phyloP scores from a whole-genome alignment of 2,797 vertebrate species.

The Rhadinocentrus ornatus region DNA sequence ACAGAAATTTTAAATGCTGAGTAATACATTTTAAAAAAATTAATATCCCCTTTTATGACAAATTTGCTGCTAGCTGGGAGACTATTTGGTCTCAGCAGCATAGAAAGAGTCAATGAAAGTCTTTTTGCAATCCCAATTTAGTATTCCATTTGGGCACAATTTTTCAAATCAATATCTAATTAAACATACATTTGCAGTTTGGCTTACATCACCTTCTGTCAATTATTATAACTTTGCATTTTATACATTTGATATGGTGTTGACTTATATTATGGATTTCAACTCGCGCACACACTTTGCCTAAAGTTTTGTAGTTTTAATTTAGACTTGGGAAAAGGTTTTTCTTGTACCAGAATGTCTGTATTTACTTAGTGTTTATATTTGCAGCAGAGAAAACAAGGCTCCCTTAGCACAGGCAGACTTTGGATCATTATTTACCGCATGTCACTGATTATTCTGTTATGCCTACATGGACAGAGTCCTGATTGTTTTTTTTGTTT shows the following conservation, averaged over 20 bases:
- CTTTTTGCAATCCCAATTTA: slow-evolving; percentile 45
- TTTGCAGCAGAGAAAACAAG: not conserved
- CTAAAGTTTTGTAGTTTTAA: not conserved
- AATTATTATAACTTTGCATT: slow-evolving; percentile 16
- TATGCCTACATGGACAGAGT: slow-evolving; percentile 23
- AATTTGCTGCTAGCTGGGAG: not conserved
- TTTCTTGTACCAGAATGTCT: too few species aligned
- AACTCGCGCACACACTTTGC: not conserved
- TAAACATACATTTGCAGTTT: slow-evolving; percentile 46
- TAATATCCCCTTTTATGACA: slow-evolving; percentile 23
- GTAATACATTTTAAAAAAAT: slow-evolving; percentile 10
- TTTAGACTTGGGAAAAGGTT: not conserved
- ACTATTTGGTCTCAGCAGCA: too few species aligned
- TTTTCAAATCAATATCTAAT: slow-evolving; percentile 54
- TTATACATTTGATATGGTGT: slow-evolving; percentile 10
- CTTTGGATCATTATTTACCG: slow-evolving; percentile 35
- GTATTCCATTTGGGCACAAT: slow-evolving; percentile 44
- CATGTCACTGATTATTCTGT: slow-evolving; percentile 33
- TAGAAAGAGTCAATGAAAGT: too few species aligned
- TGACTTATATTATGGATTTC: not conserved
- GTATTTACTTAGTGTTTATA: slow-evolving; percentile 3
- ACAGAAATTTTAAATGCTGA: slow-evolving; percentile 37
- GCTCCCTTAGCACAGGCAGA: not conserved
- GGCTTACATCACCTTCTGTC: slow-evolving; percentile 17
- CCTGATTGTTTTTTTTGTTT: slow-evolving; percentile 43